Evolutionary conservation across 2,797 vertebrate genomes (phyloP).

Genomic region (Scolopax rusticola): DNA sequence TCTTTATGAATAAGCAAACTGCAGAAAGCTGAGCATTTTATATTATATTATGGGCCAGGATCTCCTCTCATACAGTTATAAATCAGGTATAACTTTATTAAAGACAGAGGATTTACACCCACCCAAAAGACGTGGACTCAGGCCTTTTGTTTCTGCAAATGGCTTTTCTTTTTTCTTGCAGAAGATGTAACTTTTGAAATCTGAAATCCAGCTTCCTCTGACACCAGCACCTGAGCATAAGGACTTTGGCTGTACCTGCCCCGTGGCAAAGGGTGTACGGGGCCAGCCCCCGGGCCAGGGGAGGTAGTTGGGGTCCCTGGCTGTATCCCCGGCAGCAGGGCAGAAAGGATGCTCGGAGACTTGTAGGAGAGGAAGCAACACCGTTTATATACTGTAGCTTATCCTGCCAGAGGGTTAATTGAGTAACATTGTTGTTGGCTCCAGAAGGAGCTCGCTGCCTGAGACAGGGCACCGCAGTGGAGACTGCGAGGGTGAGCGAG

Average conservation of each 20-base stretch:
- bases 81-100: slow-evolving; percentile 63
- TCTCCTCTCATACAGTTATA: slow-evolving; percentile 43
- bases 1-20: slow-evolving; percentile 78
- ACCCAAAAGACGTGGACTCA: slow-evolving; percentile 1
- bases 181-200: not conserved
- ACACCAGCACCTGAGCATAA: rapidly evolving
- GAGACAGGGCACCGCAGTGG: slow-evolving; percentile 48
- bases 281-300: not conserved
- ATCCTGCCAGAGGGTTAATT: slow-evolving; percentile 78
- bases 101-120: slow-evolving; percentile 47
- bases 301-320: not conserved
- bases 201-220: not conserved
- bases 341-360: not conserved
- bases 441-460: slow-evolving; percentile 62
- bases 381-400: slow-evolving; percentile 21
- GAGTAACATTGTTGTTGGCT: slow-evolving; percentile 71
- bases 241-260: not conserved
- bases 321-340: not conserved
- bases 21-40: slow-evolving; percentile 66
- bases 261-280: rapidly evolving
- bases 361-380: slow-evolving; percentile 49
- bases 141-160: slow-evolving; percentile 44
- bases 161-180: not conserved
- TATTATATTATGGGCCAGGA: slow-evolving; percentile 20
- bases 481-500: slow-evolving; percentile 59